Conservation (phyloP, 2,797 vertebrate species). For the Tenualosa thibaudeaui region DNA sequence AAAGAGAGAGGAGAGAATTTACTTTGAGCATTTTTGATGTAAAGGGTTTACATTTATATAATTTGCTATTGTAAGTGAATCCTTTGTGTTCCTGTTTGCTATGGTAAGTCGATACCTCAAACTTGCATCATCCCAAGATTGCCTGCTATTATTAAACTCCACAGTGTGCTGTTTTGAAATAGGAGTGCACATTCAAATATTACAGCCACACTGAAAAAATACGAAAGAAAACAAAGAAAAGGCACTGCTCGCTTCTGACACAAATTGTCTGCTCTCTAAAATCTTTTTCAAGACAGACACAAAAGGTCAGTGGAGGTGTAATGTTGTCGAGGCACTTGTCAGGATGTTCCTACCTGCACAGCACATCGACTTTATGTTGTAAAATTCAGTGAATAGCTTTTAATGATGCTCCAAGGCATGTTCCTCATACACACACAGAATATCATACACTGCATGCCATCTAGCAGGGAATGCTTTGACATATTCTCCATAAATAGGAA, state of each 20-base stretch:
- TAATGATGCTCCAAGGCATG: not conserved
- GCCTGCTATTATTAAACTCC: not conserved
- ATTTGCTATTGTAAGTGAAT: constrained; percentile 9
- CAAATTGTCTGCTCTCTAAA: not conserved
- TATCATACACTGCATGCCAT: not conserved
- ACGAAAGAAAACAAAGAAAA: not conserved
- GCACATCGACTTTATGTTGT: not conserved
- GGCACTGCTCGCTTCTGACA: not conserved
- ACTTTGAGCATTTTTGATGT: not conserved
- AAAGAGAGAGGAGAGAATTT: not conserved
- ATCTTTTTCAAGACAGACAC: not conserved
- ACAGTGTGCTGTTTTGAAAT: not conserved
- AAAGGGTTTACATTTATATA: not conserved
- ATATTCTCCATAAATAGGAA: not conserved
- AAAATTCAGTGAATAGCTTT: not conserved
- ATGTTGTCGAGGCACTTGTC: not conserved
- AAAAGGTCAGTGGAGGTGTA: not conserved
- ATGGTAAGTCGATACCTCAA: not conserved
- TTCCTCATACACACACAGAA: not conserved
- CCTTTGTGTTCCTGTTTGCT: not conserved
- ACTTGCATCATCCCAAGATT: not conserved
- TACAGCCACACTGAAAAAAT: not conserved
- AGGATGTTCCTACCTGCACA: not conserved
- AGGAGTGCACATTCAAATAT: not conserved
- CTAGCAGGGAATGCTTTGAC: not conserved